Conservation (phyloP, 2,797 vertebrate species). For the Peromyscus attwateri region DNA sequence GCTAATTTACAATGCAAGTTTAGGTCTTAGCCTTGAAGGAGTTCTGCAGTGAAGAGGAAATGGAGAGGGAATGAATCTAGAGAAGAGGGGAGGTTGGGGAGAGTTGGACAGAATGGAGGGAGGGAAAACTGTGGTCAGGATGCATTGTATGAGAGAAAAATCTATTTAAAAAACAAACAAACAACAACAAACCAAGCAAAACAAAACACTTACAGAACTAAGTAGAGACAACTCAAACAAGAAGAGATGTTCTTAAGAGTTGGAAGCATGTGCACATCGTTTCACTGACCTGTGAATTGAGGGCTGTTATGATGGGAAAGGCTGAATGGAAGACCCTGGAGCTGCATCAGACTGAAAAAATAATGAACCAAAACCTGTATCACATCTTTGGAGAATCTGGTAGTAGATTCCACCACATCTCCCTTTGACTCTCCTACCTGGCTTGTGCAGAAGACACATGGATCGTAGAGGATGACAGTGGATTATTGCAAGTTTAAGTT, state of each 20-base stretch:
- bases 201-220: not conserved
- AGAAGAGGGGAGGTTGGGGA: not conserved
- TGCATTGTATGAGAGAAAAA: not conserved
- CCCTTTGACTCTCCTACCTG: not conserved
- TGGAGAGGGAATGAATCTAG: not conserved
- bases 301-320: not conserved
- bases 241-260: not conserved
- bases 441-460: not conserved
- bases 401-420: not conserved
- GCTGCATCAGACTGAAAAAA: not conserved
- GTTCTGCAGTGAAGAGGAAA: not conserved
- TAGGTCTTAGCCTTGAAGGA: not conserved
- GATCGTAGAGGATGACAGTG: not conserved
- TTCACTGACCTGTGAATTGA: not conserved
- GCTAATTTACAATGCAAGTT: not conserved
- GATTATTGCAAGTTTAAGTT: not conserved
- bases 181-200: not conserved
- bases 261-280: not conserved
- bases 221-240: no score
- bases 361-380: not conserved
- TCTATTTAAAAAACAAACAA: not conserved
- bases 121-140: not conserved
- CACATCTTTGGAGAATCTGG: not conserved
- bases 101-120: no score
- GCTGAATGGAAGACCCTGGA: not conserved